These are phyloP conservation scores for Eonycteris spelaea DNA, from an alignment of 2,113 vertebrate genomes.

Conservation along the genomic window DNA sequence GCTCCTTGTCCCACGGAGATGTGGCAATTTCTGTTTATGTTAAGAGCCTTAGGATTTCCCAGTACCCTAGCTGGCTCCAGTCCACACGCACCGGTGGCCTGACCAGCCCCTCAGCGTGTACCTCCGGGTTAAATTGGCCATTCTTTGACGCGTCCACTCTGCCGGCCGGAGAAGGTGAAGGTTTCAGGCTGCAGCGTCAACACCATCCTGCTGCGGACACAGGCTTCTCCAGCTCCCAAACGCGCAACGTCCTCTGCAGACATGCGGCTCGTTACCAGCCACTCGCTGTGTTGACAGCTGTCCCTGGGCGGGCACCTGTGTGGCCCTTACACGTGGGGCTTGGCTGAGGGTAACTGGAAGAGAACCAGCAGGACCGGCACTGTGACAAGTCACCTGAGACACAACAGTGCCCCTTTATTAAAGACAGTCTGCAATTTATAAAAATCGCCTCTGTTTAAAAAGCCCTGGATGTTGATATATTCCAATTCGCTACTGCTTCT, in stretches of 20 bases:
- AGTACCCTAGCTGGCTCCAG: rapidly evolving
- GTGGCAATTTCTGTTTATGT: rapidly evolving
- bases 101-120: too few relatives aligned
- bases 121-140: rapidly evolving
- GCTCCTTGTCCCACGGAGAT: not conserved
- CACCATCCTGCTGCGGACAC: rapidly evolving
- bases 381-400: rapidly evolving
- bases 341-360: not conserved
- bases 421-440: not conserved
- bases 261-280: rapidly evolving
- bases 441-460: not conserved
- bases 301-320: rapidly evolving
- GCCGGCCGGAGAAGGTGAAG: not conserved
- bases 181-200: rapidly evolving
- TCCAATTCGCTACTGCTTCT: not conserved
- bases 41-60: not conserved
- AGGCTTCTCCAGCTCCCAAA: not conserved
- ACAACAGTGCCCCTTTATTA: rapidly evolving
- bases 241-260: rapidly evolving
- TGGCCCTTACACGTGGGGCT: not conserved
- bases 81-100: not conserved
- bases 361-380: not conserved
- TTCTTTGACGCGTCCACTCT: rapidly evolving
- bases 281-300: rapidly evolving
- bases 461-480: not conserved